These are phyloP conservation scores for Chelidonichthys spinosus DNA, from an alignment of 2,797 vertebrate species.

Conservation along the genomic window DNA sequence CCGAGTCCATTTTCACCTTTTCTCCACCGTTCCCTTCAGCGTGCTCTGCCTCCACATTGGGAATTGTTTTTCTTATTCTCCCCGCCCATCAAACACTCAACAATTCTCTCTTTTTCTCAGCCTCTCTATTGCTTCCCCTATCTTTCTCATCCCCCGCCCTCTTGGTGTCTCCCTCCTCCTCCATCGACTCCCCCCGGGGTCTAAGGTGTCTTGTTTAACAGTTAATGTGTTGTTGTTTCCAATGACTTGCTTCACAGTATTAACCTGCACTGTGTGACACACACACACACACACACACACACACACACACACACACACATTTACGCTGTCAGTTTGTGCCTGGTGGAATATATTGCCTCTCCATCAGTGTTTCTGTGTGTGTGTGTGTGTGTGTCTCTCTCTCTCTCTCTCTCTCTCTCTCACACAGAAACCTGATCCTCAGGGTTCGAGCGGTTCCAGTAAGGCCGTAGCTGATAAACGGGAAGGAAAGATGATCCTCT, in stretches of 20 bases:
- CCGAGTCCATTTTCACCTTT: constrained; percentile 34
- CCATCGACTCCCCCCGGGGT: constrained; percentile 57
- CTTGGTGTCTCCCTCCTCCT: constrained; percentile 33
- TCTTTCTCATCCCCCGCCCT: constrained; percentile 32
- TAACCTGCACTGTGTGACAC: constrained; percentile 70
- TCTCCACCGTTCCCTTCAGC: constrained; percentile 15
- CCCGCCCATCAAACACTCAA: constrained; percentile 18
- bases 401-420: constrained; percentile 13
- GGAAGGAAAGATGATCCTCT: constrained; percentile 79
- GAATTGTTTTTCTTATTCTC: constrained; percentile 9
- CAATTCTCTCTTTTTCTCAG: constrained; percentile 24
- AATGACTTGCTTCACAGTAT: constrained; percentile 72
- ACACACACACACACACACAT: constrained; percentile 36
- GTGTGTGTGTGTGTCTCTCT: constrained; percentile 31
- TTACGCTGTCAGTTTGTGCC: constrained; percentile 58
- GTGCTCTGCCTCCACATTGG: constrained; percentile 1
- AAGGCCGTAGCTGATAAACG: constrained; percentile 76
- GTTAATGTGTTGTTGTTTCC: constrained; percentile 78
- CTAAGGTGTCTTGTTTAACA: constrained; percentile 81
- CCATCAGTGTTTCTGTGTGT: constrained; percentile 39
- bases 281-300: constrained; percentile 23
- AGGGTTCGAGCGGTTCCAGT: constrained; percentile 72
- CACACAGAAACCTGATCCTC: constrained; percentile 67
- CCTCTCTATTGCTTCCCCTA: constrained; percentile 53
- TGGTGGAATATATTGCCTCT: constrained; percentile 67